A percentile compares a stretch with the other conserved stretches of the same genome.
phyloP scores from a whole-genome alignment of 2,113 vertebrate genomes.

The Nymphicus hollandicus region DNA sequence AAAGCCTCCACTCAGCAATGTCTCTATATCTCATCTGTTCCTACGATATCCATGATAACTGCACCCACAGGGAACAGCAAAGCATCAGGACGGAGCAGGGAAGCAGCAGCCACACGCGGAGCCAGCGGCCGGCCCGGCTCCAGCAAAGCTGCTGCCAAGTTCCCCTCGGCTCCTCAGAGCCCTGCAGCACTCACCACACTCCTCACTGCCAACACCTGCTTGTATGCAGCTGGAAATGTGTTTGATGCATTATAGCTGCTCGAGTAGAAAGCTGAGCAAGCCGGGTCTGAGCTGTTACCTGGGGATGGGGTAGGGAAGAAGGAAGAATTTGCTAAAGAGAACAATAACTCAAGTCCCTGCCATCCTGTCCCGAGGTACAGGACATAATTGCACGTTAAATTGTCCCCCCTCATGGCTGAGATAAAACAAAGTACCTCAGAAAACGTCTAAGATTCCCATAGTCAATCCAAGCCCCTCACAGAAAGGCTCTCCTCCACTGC shows the following conservation, averaged over 20 bases:
- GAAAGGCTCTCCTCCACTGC: not conserved
- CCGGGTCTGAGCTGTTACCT: accelerated
- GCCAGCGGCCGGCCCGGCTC: not conserved
- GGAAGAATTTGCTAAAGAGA: not conserved
- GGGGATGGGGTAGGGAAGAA: not conserved
- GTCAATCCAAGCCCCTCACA: not conserved
- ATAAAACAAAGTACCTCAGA: not conserved
- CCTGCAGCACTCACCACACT: accelerated
- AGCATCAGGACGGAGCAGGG: not conserved
- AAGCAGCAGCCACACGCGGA: not conserved
- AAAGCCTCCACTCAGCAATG: not conserved
- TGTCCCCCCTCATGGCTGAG: not conserved
- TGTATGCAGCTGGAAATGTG: not conserved
- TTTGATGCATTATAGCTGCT: accelerated
- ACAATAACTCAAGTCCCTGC: accelerated
- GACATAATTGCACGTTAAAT: not conserved
- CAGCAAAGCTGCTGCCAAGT: not conserved
- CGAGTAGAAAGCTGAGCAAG: not conserved
- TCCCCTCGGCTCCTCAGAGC: not conserved
- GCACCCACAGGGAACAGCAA: not conserved
- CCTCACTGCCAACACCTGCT: not conserved
- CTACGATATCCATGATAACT: accelerated
- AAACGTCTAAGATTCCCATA: not conserved
- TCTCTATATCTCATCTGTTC: not conserved
- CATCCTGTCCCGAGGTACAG: not conserved